Conservation (phyloP, 2,113 vertebrate species). For the Mesembrinibis cayennensis region DNA sequence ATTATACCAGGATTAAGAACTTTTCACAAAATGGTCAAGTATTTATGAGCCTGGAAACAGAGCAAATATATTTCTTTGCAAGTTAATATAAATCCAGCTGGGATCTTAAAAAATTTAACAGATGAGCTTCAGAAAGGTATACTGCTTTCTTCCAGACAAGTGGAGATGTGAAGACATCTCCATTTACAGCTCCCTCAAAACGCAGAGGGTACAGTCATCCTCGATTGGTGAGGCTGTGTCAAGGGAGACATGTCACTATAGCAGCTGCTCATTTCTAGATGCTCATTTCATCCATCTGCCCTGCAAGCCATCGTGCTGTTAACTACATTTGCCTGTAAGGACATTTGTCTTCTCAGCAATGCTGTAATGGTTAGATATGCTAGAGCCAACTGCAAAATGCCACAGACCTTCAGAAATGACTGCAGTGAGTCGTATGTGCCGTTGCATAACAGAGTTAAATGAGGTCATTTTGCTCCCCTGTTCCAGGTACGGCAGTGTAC, state of each 20-base stretch:
- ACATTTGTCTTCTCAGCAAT: constrained; percentile 25
- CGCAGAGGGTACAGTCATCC: not conserved
- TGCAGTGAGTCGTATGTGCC: not conserved
- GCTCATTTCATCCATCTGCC: constrained; percentile 25
- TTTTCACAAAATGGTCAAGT: not conserved
- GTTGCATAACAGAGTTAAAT: constrained; percentile 19
- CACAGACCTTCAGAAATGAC: not conserved
- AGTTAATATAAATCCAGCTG: constrained; percentile 18
- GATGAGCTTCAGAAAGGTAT: not conserved
- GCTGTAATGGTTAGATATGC: not conserved
- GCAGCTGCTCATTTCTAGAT: constrained; percentile 26
- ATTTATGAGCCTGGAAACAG: constrained; percentile 39
- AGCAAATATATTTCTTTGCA: constrained; percentile 37
- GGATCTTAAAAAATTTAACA: constrained; percentile 34
- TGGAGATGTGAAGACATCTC: not conserved
- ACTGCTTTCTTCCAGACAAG: not conserved
- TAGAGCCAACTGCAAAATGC: constrained; percentile 4
- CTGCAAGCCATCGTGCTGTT: not conserved
- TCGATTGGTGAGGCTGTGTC: not conserved
- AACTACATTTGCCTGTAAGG: constrained; percentile 18
- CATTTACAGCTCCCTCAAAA: not conserved
- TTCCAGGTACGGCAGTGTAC: not conserved
- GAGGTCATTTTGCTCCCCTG: not conserved
- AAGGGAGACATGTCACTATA: not conserved
- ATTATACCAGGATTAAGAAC: constrained; percentile 42